Percentiles rank a stretch among this genome's conserved stretches.
Conservation (phyloP, 2,113 vertebrate species). For the Sylvia atricapilla region DNA sequence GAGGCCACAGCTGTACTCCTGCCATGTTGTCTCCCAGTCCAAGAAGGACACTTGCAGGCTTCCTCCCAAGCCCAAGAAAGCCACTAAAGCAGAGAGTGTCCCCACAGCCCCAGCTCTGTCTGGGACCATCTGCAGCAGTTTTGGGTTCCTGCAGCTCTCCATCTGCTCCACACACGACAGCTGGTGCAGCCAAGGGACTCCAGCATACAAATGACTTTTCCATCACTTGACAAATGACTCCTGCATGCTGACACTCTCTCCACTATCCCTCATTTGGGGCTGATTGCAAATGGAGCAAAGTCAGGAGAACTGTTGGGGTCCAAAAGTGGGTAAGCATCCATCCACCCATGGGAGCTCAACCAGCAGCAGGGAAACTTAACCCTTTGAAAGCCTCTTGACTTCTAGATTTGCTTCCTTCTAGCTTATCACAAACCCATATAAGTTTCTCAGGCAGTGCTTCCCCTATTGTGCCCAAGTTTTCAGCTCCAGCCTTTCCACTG, state of each 20-base stretch:
- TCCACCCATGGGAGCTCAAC: not conserved
- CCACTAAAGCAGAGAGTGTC: not conserved
- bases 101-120: not conserved
- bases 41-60: not conserved
- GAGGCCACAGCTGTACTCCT: not conserved
- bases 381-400: not conserved
- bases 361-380: not conserved
- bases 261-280: not conserved
- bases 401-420: not conserved
- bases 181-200: slow-evolving; percentile 1
- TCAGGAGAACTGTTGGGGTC: not conserved
- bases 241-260: not conserved
- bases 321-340: not conserved
- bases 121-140: not conserved
- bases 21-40: not conserved
- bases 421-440: not conserved
- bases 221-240: not conserved
- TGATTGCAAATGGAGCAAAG: not conserved
- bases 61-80: not conserved
- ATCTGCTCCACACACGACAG: not conserved
- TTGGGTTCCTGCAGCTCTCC: slow-evolving; percentile 3
- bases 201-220: slow-evolving; percentile 9
- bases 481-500: not conserved
- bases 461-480: not conserved
- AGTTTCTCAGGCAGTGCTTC: not conserved